Percentiles rank a stretch among this genome's conserved stretches.
These are phyloP conservation scores for Hyles vespertilio DNA, from an alignment of 1,140 invertebrate species.

Conservation along the genomic window DNA sequence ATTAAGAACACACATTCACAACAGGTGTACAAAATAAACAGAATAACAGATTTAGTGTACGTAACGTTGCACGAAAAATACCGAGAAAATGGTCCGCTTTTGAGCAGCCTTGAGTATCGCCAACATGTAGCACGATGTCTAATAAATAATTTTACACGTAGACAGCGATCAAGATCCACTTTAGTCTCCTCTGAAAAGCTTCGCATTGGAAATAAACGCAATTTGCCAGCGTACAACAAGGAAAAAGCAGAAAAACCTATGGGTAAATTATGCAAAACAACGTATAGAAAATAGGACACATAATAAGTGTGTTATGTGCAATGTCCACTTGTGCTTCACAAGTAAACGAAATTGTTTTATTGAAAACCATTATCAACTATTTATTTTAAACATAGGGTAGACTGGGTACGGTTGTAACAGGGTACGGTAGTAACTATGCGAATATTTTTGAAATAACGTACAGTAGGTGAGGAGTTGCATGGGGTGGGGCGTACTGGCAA, in stretches of 20 bases:
- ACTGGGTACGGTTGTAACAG: no score
- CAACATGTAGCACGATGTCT: conserved; percentile 30
- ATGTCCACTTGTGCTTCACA: conserved; percentile 36
- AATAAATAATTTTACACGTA: conserved; percentile 34
- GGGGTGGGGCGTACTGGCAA: no score
- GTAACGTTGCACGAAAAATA: conserved; percentile 17
- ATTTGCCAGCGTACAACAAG: conserved; percentile 17
- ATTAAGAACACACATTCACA: no score
- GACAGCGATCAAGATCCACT: conserved; percentile 26
- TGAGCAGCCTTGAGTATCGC: conserved; percentile 20
- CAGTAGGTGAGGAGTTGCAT: no score
- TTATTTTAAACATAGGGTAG: no score
- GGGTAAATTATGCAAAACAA: conserved; percentile 34
- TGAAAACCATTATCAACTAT: conserved; percentile 25
- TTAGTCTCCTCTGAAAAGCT: conserved; percentile 13
- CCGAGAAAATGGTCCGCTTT: conserved; percentile 10
- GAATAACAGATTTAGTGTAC: conserved; percentile 19
- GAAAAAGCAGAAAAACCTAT: conserved; percentile 28
- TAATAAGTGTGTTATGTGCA: conserved; percentile 34
- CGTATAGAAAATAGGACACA: conserved; percentile 34
- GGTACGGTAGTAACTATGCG: no score
- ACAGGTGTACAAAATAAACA: no score
- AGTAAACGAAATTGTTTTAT: conserved; percentile 30
- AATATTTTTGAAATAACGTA: no score
- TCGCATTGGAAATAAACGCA: conserved; percentile 24